Evolutionary conservation across 53 echinoderm and acorn worm genomes (phyloP), one percentile per base, ranked within the genome.

Genomic region (Luidia sarsii): DNA sequence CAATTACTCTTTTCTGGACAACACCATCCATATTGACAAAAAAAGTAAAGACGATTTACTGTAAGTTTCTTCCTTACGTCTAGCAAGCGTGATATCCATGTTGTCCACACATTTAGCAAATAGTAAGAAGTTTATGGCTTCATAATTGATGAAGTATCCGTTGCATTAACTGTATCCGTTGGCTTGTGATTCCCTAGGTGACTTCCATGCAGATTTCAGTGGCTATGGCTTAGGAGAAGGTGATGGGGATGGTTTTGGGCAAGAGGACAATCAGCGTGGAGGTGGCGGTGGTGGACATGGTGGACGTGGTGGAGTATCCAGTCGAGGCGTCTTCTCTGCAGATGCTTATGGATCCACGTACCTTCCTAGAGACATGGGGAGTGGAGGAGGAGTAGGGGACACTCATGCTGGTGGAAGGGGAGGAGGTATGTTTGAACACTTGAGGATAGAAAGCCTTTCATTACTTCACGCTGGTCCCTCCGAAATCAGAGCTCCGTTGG

Each of bases 271-370:
- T 13, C 45, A 56, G 33, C 85, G 50, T 33, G 91, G 91, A 3
- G 94, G 82, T 2, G 72, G 85, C 23, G 94, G 94, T 16, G 94
- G 81, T 52, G 94, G 82, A 2, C 91, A 94, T 50, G 94, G 91
- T 37, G 94, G 94, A 4, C 73, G 94, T 41, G 94, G 94, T 38
- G 94, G 94, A 3, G 82, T 85, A 22, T 85, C 85, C 23, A 45
- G 82, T 25, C 60, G 80, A 34, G 94, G 94, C 0, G 46, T 94
- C 36, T 88, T 90, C 54, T 94, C 91, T n/a, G 67, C 91, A 4
- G 27, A 25, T 64, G 88, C 91, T 2, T 94, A 94, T 57, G 94
- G 90, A 25, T 91, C 88, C 4, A 53, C 85, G 0, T 90, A 75
- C 67, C n/a, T 27, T 14, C 94, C 94, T 9, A 68, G 71, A 31